These are phyloP conservation scores for Callimorpha dominula DNA, from an alignment of 2,888 invertebrate species.

Conservation along the genomic window DNA sequence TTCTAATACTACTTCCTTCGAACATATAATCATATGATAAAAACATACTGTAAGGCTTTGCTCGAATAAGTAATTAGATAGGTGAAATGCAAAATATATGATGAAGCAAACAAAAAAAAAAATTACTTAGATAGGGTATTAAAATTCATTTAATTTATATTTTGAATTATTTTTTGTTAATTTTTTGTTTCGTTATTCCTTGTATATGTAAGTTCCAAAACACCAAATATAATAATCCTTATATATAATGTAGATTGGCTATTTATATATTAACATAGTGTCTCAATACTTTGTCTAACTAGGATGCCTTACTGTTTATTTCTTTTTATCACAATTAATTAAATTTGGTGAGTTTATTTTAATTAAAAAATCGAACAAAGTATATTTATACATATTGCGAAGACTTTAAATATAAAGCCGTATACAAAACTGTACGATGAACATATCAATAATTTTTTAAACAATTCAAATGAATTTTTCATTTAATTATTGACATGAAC, in stretches of 20 bases:
- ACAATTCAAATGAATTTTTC: background rate
- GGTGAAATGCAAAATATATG: slow-evolving; percentile 55
- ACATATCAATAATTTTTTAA: slow-evolving; percentile 10
- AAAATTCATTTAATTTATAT: slow-evolving; percentile 38
- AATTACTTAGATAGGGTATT: slow-evolving; percentile 51
- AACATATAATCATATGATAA: slow-evolving; percentile 34
- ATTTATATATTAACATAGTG: slow-evolving; percentile 50
- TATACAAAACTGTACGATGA: slow-evolving; percentile 5
- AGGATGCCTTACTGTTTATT: slow-evolving; percentile 46
- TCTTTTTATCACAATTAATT: slow-evolving; percentile 42
- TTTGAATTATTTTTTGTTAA: slow-evolving; percentile 13
- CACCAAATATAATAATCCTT: slow-evolving; percentile 58
- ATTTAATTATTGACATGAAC: background rate
- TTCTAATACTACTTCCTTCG: slow-evolving; percentile 50
- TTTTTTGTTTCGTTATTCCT: slow-evolving; percentile 38
- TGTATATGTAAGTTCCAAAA: slow-evolving; percentile 72
- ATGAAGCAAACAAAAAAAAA: slow-evolving; percentile 42
- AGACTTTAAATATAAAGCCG: background rate
- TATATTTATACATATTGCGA: slow-evolving; percentile 1
- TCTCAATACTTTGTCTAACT: slow-evolving; percentile 40
- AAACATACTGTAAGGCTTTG: slow-evolving; percentile 42
- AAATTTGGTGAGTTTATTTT: slow-evolving; percentile 38
- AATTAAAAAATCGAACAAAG: background rate
- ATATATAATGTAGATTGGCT: slow-evolving; percentile 52
- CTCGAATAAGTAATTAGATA: slow-evolving; percentile 51